Evolutionary conservation across 2,113 vertebrate species (phyloP).

Genomic region (Leuciscus idus): DNA sequence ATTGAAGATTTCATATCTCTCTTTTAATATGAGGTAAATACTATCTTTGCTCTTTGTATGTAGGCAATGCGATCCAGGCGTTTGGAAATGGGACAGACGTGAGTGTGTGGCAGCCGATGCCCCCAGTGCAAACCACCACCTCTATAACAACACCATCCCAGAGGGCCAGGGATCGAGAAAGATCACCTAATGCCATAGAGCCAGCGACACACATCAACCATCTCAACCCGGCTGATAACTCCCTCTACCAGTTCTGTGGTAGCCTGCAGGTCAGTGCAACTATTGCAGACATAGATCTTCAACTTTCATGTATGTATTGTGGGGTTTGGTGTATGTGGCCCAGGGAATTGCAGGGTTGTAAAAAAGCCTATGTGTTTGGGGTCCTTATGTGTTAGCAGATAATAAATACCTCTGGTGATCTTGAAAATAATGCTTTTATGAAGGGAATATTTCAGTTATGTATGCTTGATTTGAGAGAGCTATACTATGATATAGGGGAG

Average conservation of each 20-base stretch:
- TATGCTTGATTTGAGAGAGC: not conserved
- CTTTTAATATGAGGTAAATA: not conserved
- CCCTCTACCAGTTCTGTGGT: constrained; percentile 84
- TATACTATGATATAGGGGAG: not conserved
- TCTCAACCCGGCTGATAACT: constrained; percentile 73
- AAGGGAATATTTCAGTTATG: not conserved
- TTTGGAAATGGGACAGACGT: constrained; percentile 97
- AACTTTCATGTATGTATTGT: not conserved
- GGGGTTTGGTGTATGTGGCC: not conserved
- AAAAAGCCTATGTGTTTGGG: not conserved
- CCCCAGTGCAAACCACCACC: constrained; percentile 82
- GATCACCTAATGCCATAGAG: constrained; percentile 68
- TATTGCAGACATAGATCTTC: not conserved
- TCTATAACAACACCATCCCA: constrained; percentile 77
- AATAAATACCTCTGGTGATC: not conserved
- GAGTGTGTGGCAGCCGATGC: constrained; percentile 88
- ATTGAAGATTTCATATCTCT: not conserved
- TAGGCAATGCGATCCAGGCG: constrained; percentile 96
- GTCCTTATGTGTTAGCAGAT: not conserved
- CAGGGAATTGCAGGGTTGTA: not conserved
- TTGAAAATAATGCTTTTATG: not conserved
- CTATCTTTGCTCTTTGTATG: constrained; percentile 40
- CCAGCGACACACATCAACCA: constrained; percentile 76
- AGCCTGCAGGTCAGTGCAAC: constrained; percentile 86
- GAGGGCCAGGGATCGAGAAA: constrained; percentile 68